A percentile compares a stretch with the other conserved stretches of the same genome.
Evolutionary conservation across 1,140 invertebrate species (phyloP).

Genomic region (Heliothis virescens): DNA sequence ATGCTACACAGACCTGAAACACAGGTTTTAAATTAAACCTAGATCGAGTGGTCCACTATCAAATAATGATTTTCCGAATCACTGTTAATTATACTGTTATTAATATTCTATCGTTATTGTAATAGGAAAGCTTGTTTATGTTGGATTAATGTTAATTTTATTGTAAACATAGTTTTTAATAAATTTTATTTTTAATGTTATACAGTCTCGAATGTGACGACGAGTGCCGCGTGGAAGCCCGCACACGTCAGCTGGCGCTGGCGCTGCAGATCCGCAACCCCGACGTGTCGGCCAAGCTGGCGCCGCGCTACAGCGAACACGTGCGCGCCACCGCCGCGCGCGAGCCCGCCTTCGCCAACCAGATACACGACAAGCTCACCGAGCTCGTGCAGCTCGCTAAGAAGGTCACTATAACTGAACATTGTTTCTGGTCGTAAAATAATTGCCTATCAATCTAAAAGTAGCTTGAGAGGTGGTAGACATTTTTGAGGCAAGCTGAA

Average conservation of each 20-base stretch:
- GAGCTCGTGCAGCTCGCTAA: slow-evolving; percentile 96
- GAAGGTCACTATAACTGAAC: too few species aligned
- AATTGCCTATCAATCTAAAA: neutral
- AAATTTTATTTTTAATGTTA: too few species aligned
- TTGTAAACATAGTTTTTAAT: too few species aligned
- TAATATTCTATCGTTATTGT: too few species aligned
- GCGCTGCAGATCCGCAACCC: slow-evolving; percentile 97
- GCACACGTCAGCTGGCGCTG: slow-evolving; percentile 94
- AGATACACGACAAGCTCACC: slow-evolving; percentile 94
- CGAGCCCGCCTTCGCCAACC: slow-evolving; percentile 93
- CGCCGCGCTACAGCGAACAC: slow-evolving; percentile 94
- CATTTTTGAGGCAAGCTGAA: neutral
- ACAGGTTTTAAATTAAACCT: too few species aligned
- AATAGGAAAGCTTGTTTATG: too few species aligned
- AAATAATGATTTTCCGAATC: too few species aligned
- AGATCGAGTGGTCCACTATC: too few species aligned
- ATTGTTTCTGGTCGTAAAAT: too few species aligned
- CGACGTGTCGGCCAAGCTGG: slow-evolving; percentile 92
- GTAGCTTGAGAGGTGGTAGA: neutral
- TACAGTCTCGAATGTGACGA: slow-evolving; percentile 97
- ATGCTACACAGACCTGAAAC: too few species aligned
- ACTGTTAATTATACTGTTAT: too few species aligned
- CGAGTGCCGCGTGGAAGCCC: slow-evolving; percentile 94
- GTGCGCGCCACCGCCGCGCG: slow-evolving; percentile 94
- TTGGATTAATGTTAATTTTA: too few species aligned